These are phyloP conservation scores for Uloborus diversus DNA, from an alignment of 1,140 invertebrate species.

Conservation along the genomic window DNA sequence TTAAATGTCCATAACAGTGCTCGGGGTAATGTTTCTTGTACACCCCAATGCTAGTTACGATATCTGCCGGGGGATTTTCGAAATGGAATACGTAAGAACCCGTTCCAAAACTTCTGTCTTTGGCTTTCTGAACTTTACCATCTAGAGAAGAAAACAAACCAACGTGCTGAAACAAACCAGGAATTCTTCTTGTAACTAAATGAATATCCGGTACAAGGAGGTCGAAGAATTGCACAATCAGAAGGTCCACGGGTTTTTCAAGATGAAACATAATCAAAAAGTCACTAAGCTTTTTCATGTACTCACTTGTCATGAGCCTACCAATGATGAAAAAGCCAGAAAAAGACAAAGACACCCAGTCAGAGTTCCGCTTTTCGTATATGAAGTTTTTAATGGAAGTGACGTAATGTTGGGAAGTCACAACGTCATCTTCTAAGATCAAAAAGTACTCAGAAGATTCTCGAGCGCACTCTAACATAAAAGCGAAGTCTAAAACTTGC, in stretches of 20 bases:
- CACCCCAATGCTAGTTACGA: constrained; percentile 19
- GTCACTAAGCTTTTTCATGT: constrained; percentile 85
- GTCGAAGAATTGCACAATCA: constrained; percentile 80
- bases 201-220: constrained; percentile 77
- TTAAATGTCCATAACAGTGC: constrained; percentile 2
- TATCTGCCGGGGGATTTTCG: constrained; percentile 34
- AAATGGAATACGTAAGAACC: constrained; percentile 73
- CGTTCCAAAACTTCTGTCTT: constrained; percentile 89
- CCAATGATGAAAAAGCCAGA: constrained; percentile 92
- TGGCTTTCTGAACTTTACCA: constrained; percentile 95
- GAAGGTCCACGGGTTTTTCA: constrained; percentile 96
- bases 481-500: constrained; percentile 94
- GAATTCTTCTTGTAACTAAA: constrained; percentile 89
- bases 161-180: constrained; percentile 94
- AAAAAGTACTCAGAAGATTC: constrained; percentile 69
- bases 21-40: constrained; percentile 50
- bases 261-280: constrained; percentile 96
- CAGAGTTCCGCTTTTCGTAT: constrained; percentile 72
- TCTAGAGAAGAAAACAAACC: constrained; percentile 93
- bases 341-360: constrained; percentile 92
- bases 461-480: constrained; percentile 92
- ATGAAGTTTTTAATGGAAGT: constrained; percentile 83
- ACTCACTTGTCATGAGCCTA: constrained; percentile 67
- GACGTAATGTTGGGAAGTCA: constrained; percentile 84
- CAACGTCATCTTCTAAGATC: constrained; percentile 94